Conservation (phyloP, 2,113 vertebrate species). For the Dendrocopos noguchii region DNA sequence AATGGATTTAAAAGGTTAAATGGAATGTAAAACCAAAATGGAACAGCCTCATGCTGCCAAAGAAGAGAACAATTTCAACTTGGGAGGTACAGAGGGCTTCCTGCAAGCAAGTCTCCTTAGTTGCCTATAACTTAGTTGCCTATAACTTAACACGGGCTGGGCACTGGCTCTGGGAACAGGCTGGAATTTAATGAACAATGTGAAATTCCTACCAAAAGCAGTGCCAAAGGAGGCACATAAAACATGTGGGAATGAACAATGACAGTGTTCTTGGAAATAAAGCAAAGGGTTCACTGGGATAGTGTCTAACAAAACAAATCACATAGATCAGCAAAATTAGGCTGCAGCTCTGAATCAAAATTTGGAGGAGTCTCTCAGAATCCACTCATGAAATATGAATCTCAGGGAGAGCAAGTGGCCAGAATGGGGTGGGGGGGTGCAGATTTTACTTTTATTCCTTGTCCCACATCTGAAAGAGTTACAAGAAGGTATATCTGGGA, state of each 20-base stretch:
- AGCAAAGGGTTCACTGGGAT: not conserved
- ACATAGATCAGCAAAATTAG: not conserved
- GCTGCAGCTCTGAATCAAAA: not conserved
- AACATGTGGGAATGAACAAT: not conserved
- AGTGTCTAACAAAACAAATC: not conserved
- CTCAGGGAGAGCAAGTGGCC: not conserved
- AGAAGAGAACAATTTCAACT: not conserved
- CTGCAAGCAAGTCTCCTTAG: not conserved
- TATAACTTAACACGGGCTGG: not conserved
- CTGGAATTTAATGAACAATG: not conserved
- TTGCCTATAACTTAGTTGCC: not conserved
- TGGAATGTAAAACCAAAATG: not conserved
- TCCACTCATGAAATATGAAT: not conserved
- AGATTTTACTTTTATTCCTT: too few relatives aligned
- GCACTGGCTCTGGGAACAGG: not conserved
- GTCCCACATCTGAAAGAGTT: fast-evolving
- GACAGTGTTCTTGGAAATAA: not conserved
- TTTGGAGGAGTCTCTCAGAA: not conserved
- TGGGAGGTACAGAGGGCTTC: not conserved
- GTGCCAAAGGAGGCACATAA: not conserved
- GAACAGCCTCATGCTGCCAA: not conserved
- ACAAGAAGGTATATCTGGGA: not conserved
- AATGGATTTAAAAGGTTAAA: not conserved
- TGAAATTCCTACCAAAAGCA: not conserved
- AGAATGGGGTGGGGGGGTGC: not conserved